Base-by-base conservation (phyloP, 2,888 invertebrate species). In the Mythimna pallens region DNA sequence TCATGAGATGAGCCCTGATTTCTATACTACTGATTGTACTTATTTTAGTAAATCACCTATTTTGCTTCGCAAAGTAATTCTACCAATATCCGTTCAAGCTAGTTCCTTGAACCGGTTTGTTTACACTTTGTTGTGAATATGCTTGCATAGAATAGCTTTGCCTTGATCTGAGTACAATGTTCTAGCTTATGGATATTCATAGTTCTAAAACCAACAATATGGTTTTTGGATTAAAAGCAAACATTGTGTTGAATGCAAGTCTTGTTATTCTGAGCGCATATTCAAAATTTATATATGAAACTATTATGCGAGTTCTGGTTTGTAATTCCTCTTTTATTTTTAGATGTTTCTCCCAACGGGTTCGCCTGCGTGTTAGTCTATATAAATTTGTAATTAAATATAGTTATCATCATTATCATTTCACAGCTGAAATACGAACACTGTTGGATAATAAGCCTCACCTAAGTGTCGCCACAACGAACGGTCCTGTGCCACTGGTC, bases 171-270 rank as follows among this genome's bases (percentile, higher is more conserved):
- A 55, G 65, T 62, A 82, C 54, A 65, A 67, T 78, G 47, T 64
- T 58, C 65, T 54, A 79, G 79, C 82, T 67, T 65, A 54, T 65
- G 65, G 67, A 76, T 76, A 81, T 78, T 66, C 83, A 79, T 54
- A 43, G 59, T 62, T 65, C 47, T 72, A 52, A 59, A 52, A 61
- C 66, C 65, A 82, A 62, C 79, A 67, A 62, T 67, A 57, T n/a
- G 50, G 61, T 73, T 82, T 77, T 65, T 40, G 54, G 62, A 80
- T 82, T 82, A 73, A 82, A 80, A 63, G 47, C 65, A 68, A 80
- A 80, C 80, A 82, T n/a, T 5, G 50, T n/a, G 54, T 64, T 65
- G 55, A 54, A 73, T 55, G 61, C 40, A 40, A 65, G 73, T 47
- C 22, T 71, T 47, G 73, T n/a, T 67, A 17, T 67, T 78, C 22